A percentile compares a stretch with the other conserved stretches of the same genome.
Conservation (phyloP, 2,797 vertebrate species). For the Aldrovandia affinis region DNA sequence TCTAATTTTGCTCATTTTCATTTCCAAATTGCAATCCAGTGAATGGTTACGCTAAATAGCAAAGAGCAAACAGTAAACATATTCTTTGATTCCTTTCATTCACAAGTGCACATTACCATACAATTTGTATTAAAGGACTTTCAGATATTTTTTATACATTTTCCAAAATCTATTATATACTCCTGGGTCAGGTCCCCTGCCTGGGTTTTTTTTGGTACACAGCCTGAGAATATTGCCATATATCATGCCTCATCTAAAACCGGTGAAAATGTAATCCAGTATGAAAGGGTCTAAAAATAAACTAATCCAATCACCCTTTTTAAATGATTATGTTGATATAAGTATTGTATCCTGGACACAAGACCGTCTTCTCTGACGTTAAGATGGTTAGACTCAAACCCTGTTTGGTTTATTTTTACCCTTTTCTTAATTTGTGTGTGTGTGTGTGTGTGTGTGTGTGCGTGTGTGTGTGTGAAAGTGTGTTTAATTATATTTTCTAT, state of each 20-base stretch:
- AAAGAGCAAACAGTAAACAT: not conserved
- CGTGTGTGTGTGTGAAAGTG: no score
- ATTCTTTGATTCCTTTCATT: not conserved
- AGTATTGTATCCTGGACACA: not conserved
- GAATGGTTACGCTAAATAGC: not conserved
- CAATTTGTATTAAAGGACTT: not conserved
- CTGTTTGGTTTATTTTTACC: no score
- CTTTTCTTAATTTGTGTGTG: no score
- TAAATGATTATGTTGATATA: not conserved
- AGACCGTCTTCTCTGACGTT: no score
- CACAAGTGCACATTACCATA: not conserved
- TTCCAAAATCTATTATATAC: not conserved
- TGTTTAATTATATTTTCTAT: no score
- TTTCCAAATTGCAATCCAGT: not conserved
- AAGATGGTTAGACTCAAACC: no score
- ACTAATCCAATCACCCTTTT: not conserved
- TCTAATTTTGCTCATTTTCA: not conserved
- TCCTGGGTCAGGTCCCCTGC: not conserved
- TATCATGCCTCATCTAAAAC: not conserved
- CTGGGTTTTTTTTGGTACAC: not conserved
- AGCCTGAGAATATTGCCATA: not conserved
- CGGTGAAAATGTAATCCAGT: not conserved
- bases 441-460: no score
- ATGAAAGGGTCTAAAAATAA: not conserved
- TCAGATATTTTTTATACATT: not conserved